Percentiles rank a stretch among this genome's conserved stretches.
phyloP scores from a whole-genome alignment of 2,797 vertebrate species.

The Eulemur albifrons region DNA sequence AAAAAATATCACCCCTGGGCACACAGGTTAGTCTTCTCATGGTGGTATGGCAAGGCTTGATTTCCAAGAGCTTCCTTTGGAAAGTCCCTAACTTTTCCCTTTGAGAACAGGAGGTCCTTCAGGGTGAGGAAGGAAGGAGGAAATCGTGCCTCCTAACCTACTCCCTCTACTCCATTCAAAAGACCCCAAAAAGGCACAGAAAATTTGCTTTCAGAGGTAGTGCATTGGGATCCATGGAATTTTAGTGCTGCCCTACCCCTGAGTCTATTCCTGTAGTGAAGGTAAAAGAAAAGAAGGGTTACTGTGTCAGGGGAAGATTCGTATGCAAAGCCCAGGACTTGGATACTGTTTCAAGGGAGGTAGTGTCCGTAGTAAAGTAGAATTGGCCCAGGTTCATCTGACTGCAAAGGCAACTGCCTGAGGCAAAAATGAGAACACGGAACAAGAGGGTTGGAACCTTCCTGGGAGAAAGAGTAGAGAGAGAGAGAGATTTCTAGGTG shows the following conservation, averaged over 20 bases:
- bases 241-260: neutral
- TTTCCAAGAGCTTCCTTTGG: neutral
- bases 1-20: neutral
- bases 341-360: neutral
- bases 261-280: neutral
- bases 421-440: neutral
- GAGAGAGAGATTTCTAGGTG: neutral
- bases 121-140: neutral
- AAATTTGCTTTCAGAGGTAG: neutral
- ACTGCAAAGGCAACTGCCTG: neutral
- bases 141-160: neutral
- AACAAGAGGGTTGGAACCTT: neutral
- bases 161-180: neutral
- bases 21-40: neutral
- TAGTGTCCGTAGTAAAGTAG: neutral
- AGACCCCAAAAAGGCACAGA: too few species aligned
- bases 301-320: neutral
- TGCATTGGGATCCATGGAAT: neutral
- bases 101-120: neutral
- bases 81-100: neutral
- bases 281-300: neutral
- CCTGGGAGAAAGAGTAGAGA: neutral
- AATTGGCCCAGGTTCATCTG: neutral
- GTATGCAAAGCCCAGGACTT: neutral
- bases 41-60: neutral